Base-by-base conservation (phyloP, 1,140 invertebrate species). In the Lycorma delicatula region DNA sequence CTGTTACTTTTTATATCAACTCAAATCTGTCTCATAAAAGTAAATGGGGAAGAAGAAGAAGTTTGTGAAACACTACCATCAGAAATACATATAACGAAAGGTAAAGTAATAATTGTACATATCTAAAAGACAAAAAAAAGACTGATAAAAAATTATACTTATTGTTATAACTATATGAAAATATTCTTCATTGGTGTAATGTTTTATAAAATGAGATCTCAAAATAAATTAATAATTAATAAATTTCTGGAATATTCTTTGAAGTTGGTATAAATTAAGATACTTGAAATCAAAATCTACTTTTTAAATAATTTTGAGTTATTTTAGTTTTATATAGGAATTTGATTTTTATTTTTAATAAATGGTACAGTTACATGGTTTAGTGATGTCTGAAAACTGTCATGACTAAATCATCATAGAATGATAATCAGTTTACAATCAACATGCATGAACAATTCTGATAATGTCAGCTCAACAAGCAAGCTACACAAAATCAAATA, bases 31-130 rank as follows among this genome's bases (percentile, higher is more conserved):
- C 28, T 55, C n/a, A 27, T n/a, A 4, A 16, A 41, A 3, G 44
- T 27, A 1, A 25, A 31, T n/a, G 34, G 31, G 1, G 54, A 53
- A 60, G 16, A 70, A 1, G 79, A 80, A 56, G 80, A 83, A 68
- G 81, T 79, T 57, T 89, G 87, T 69, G 87, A 89, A 71, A 89
- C 86, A 6, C 70, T 90, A 6, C 84, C 85, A 31, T 87, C 86
- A 1, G 83, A 87, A 65, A 80, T 91, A 57, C 86, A 89, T 67
- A 76, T 91, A 56, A 84, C 82, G 46, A 90, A 90, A 79, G 84
- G 83, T 85, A 58, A 28, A 29, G 60, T 29, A 51, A 25, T 18
- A 23, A 18, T 18, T 27, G 16, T 20, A 12, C 6, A 54, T 36
- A 52, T 56, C 50, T 51, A 41, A 48, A 2, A 20, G 1, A 2